phyloP scores from a whole-genome alignment of 30 jellyfish, hydroid and myxozoan genomes.

The Chrysaora quinquecirrha region DNA sequence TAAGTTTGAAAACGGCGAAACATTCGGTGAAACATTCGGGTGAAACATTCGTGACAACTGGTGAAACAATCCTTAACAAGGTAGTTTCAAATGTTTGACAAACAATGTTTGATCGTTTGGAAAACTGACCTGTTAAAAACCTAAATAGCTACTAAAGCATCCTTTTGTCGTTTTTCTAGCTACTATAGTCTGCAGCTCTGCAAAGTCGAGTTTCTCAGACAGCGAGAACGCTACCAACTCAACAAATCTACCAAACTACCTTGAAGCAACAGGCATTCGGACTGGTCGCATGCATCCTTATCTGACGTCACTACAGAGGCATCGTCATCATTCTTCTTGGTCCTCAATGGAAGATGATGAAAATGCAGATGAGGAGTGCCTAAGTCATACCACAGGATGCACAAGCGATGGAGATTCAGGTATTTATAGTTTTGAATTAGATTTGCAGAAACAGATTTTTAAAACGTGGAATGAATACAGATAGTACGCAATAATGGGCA shows the following conservation, averaged over 20 bases:
- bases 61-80: no score
- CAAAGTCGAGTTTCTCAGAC: constrained; percentile 58
- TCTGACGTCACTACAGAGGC: constrained; percentile 63
- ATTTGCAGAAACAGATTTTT: not conserved
- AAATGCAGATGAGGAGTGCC: constrained; percentile 61
- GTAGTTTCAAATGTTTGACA: no score
- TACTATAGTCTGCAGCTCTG: constrained; percentile 29
- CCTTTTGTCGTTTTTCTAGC: constrained; percentile 22
- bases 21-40: no score
- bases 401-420: constrained; percentile 90
- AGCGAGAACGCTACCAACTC: constrained; percentile 30
- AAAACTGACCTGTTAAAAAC: no score
- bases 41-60: no score
- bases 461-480: no score
- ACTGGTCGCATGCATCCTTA: constrained; percentile 78
- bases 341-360: constrained; percentile 91
- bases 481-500: no score
- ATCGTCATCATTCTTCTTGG: constrained; percentile 72
- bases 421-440: no score
- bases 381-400: constrained; percentile 60
- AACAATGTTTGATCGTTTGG: no score
- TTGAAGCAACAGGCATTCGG: constrained; percentile 60
- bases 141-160: no score
- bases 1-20: no score
- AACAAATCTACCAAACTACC: constrained; percentile 53